Evolutionary conservation across 2,888 invertebrate species (phyloP), one percentile per base, ranked within the genome.

Genomic region (Drosophila neotestacea): DNA sequence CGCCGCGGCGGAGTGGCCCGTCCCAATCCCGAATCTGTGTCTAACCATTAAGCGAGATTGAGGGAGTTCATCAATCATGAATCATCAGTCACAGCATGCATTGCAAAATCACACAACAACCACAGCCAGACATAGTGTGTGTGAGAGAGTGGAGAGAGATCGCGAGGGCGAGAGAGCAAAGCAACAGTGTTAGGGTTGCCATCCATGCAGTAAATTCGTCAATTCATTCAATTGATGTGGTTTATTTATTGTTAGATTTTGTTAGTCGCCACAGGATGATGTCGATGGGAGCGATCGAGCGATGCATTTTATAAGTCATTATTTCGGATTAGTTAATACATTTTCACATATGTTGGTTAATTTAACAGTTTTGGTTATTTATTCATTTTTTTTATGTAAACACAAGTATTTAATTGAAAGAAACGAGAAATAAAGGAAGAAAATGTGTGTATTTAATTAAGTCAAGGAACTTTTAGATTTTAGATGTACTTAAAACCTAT

Each of bases 1-100:
- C 97, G 95, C 77, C 97, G 94, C 54, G 97, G 97, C 63, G 97
- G 97, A 62, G 97, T 97, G 54, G 97, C 96, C 89, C 97, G 94
- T 50, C 97, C 97, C 93, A 97, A 94, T 77, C 97, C 97, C 83
- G 96, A 96, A 94, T 97, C 97, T 93, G 96, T 95, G 93, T 95
- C 95, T 92, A 94, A 82, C 88, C 91, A 79, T 67, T 81, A 82
- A 90, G 79, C 80, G 76, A 72, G 58, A 69, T 54, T 27, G 66
- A 59, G 42, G 58, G 44, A 34, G 55, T 52, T 60, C 41, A 68
- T 64, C 67, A 61, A 47, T 78, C 79, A 85, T 71, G 78, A 73
- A 64, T 62, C 73, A 71, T 76, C 79, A 70, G 32, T 13, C 36
- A 61, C 70, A 72, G 60, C 55, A 68, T 27, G 60, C 58, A 54